Conservation (phyloP, 2,888 invertebrate species). For the Nyleta sp. region DNA sequence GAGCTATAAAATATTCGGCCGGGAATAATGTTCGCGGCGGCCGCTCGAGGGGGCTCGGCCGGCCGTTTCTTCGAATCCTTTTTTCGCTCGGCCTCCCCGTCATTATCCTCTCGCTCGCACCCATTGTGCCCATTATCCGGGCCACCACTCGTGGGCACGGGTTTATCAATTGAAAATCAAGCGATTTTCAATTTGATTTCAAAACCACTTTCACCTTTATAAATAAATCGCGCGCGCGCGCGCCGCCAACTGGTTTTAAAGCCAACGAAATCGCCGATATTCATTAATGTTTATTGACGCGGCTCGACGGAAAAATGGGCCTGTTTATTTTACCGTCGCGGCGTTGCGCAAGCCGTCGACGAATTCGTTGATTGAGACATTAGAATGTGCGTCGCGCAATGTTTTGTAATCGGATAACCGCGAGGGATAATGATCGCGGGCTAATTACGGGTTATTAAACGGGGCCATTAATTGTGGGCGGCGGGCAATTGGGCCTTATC, state of each 20-base stretch:
- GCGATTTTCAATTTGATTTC: constrained; percentile 56
- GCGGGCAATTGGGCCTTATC: constrained; percentile 39
- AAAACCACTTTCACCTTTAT: constrained; percentile 60
- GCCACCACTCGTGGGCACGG: too few species aligned
- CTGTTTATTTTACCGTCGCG: constrained; percentile 22
- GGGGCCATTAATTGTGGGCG: constrained; percentile 37
- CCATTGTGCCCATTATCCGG: not conserved
- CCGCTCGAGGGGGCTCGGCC: constrained; percentile 64
- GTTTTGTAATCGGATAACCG: constrained; percentile 15
- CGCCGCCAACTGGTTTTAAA: constrained; percentile 46
- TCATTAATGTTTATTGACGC: constrained; percentile 39
- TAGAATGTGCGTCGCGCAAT: constrained; percentile 10
- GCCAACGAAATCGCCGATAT: constrained; percentile 35
- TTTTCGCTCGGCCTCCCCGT: constrained; percentile 5
- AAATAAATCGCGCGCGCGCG: constrained; percentile 54
- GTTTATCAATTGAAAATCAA: constrained; percentile 53
- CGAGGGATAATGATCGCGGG: constrained; percentile 2
- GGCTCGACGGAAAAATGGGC: not conserved
- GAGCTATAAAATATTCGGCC: constrained; percentile 72
- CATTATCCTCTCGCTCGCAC: constrained; percentile 1
- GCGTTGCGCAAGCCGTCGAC: constrained; percentile 7
- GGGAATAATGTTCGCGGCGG: constrained; percentile 62
- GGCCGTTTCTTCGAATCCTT: constrained; percentile 33
- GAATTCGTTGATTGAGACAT: constrained; percentile 40
- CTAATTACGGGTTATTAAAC: constrained; percentile 38